Evolutionary conservation across 2,113 vertebrate genomes (phyloP), one percentile per base, ranked within the genome.

Genomic region (Oxygymnocypris stewartii): DNA sequence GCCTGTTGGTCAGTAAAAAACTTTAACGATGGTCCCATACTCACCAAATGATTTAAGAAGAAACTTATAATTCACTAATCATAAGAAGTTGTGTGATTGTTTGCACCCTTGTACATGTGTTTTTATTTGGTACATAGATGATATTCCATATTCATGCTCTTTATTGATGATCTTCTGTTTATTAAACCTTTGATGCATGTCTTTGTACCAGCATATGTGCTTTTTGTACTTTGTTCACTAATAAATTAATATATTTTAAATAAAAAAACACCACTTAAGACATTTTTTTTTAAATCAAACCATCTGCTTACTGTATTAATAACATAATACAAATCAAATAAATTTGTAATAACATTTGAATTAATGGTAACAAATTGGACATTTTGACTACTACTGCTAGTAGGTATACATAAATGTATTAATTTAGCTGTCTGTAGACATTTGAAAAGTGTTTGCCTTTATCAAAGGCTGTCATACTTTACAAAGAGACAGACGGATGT

Each of bases 161-260:
- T 59, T 14, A 16, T 49, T 61, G 40, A 63, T 49, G 61, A 85
- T 77, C 54, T 84, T 71, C 63, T 59, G 18, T 67, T 35, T 16
- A 69, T 47, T 57, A 59, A 79, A 79, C 10, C 18, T 79, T 79
- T 54, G 14, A 77, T 28, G 7, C 3, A 54, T 35, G 1, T 78
- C 10, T 18, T 78, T 1, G 12, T 76, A 16, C 14, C 11, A 12
- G 0, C n/a, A 8, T 49, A 25, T 49, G 74, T 49, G 74, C 13
- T 76, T 16, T 49, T 28, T 65, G 63, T 31, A 31, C 25, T 31
- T 67, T 67, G 28, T 31, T 59, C 57, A 59, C 20, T 59, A 59
- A 59, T 67, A 67, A 67, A 35, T 16, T 7, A 35, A 67, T 67
- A 67, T 67, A 67, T 67, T 67, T 31, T 67, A 14, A 31, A 23